Evolutionary conservation across 2,113 vertebrate species (phyloP).

Genomic region (Cynocephalus volans): DNA sequence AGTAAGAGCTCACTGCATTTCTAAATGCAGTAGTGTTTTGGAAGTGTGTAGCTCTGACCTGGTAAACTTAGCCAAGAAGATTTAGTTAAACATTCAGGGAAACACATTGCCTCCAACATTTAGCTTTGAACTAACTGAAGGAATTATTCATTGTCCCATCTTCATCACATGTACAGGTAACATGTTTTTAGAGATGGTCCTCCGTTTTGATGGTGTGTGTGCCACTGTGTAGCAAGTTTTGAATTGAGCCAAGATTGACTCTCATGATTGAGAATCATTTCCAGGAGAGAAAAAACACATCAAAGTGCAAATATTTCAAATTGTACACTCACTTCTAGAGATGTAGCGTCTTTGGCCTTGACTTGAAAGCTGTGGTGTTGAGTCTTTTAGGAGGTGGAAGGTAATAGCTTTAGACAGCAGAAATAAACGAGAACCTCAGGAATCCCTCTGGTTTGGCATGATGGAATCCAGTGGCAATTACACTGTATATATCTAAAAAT

Average conservation of each 20-base stretch:
- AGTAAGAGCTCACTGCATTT: background rate
- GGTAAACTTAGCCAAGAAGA: slow-evolving; percentile 14
- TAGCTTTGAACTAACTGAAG: slow-evolving; percentile 60
- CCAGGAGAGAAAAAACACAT: slow-evolving; percentile 16
- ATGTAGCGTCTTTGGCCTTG: slow-evolving; percentile 29
- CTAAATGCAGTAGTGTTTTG: slow-evolving; percentile 31
- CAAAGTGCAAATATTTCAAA: slow-evolving; percentile 47
- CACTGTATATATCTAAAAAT: slow-evolving; percentile 48
- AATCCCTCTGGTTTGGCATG: slow-evolving; percentile 65
- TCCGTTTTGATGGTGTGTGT: background rate
- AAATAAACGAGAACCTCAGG: slow-evolving; percentile 84
- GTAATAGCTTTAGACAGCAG: slow-evolving; percentile 70
- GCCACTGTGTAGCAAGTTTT: background rate
- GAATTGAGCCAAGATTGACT: background rate
- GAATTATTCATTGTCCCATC: background rate
- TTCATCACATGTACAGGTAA: background rate
- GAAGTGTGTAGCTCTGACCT: background rate
- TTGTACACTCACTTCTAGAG: background rate
- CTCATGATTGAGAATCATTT: background rate
- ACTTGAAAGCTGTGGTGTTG: slow-evolving; percentile 73
- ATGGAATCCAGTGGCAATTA: slow-evolving; percentile 33
- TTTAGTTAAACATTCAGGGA: slow-evolving; percentile 50
- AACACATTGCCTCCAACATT: background rate
- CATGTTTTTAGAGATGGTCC: background rate
- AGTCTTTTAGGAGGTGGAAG: slow-evolving; percentile 69